Evolutionary conservation across 2,888 invertebrate species (phyloP).

Genomic region (Tinea pellionella): DNA sequence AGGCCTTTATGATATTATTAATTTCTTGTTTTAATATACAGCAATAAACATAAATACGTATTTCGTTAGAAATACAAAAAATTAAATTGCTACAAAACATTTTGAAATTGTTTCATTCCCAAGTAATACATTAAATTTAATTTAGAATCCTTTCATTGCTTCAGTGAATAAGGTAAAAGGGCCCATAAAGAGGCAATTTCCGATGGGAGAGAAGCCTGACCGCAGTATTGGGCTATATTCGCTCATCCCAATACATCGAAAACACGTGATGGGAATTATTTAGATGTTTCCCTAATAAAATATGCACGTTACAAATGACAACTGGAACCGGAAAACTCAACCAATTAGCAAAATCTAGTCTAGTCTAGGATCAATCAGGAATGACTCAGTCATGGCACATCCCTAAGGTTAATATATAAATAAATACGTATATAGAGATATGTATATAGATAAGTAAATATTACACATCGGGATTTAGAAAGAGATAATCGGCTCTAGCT

Average conservation of each 20-base stretch:
- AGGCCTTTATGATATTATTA: too few relatives aligned
- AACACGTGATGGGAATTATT: constrained; percentile 22
- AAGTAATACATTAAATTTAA: constrained; percentile 8
- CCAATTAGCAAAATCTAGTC: too few relatives aligned
- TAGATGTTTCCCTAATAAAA: constrained; percentile 3
- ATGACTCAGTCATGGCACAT: too few relatives aligned
- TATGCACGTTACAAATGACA: constrained; percentile 1
- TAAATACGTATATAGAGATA: too few relatives aligned
- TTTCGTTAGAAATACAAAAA: not conserved
- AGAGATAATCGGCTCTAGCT: too few relatives aligned
- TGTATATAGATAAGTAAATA: too few relatives aligned
- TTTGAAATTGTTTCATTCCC: not conserved
- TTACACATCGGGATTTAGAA: too few relatives aligned
- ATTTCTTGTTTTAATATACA: too few relatives aligned
- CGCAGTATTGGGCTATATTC: constrained; percentile 17
- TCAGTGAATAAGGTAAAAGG: constrained; percentile 2
- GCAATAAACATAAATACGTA: not conserved
- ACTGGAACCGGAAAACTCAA: not conserved
- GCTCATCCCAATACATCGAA: constrained; percentile 20
- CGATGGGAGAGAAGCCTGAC: not conserved
- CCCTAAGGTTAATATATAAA: too few relatives aligned
- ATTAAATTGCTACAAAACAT: not conserved
- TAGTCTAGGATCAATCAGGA: too few relatives aligned
- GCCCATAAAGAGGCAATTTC: constrained; percentile 17
- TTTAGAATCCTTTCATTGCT: constrained; percentile 6